phyloP scores from a whole-genome alignment of 1,140 invertebrate genomes.

The Batillaria attramentaria region DNA sequence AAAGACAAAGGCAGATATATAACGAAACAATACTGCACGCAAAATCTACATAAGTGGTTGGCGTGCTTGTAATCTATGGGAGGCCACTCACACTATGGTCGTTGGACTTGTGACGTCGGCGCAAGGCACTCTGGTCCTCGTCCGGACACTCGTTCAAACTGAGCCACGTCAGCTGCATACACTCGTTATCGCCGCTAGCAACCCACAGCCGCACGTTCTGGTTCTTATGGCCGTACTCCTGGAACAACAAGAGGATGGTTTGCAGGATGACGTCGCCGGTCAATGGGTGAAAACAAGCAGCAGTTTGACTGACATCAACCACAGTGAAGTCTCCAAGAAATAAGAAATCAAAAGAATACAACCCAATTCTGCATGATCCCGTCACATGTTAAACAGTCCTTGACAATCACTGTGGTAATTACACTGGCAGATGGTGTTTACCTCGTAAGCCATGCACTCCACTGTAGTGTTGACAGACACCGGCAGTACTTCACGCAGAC shows the following conservation, averaged over 20 bases:
- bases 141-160: slow-evolving; percentile 46
- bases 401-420: not conserved
- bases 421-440: slow-evolving; percentile 30
- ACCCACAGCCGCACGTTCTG: slow-evolving; percentile 51
- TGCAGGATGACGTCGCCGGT: no score
- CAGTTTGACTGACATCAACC: no score
- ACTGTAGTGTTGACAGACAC: slow-evolving; percentile 62
- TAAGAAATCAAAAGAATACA: no score
- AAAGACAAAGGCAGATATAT: no score
- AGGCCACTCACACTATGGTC: slow-evolving; percentile 26
- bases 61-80: no score
- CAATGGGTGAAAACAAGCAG: no score
- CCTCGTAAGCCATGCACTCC: slow-evolving; percentile 65
- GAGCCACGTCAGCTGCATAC: slow-evolving; percentile 56
- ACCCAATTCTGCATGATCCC: not conserved
- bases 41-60: no score
- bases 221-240: slow-evolving; percentile 26
- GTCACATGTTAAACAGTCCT: not conserved
- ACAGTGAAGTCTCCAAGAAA: no score
- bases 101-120: slow-evolving; percentile 15
- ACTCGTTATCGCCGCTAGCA: slow-evolving; percentile 61
- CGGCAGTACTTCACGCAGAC: slow-evolving; percentile 54
- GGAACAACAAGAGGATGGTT: no score
- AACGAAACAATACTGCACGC: no score
- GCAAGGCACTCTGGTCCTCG: slow-evolving; percentile 20